Evolutionary conservation across 2,888 invertebrate genomes (phyloP).

Genomic region (Pandemis heparana): DNA sequence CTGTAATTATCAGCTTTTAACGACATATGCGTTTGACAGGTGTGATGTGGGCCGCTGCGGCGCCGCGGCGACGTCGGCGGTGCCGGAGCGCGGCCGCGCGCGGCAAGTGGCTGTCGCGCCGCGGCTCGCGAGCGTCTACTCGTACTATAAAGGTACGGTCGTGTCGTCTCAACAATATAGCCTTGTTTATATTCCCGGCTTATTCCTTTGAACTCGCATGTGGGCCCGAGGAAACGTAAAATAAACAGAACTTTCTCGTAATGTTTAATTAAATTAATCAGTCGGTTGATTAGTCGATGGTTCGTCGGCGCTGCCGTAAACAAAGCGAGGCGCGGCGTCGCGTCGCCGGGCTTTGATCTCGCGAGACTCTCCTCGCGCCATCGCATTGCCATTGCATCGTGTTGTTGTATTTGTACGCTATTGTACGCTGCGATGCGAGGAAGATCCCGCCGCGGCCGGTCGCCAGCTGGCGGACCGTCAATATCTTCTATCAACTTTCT

Average conservation of each 20-base stretch:
- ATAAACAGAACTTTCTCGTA: constrained; percentile 85
- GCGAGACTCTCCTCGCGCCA: constrained; percentile 70
- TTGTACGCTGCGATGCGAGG: constrained; percentile 11
- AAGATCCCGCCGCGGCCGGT: constrained; percentile 13
- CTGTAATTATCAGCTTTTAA: neutral
- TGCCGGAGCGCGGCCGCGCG: constrained; percentile 20
- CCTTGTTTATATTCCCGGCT: constrained; percentile 77
- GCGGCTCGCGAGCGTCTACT: constrained; percentile 50
- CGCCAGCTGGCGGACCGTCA: constrained; percentile 5
- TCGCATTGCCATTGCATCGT: constrained; percentile 49
- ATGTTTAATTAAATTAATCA: constrained; percentile 86
- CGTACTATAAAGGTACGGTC: constrained; percentile 19
- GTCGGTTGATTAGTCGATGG: constrained; percentile 85
- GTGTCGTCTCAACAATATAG: constrained; percentile 66
- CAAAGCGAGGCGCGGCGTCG: constrained; percentile 67
- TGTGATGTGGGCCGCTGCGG: neutral
- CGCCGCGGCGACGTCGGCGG: neutral
- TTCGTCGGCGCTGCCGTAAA: constrained; percentile 79
- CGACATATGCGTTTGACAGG: neutral
- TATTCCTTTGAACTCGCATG: constrained; percentile 84
- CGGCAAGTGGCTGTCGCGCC: constrained; percentile 47
- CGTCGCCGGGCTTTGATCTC: constrained; percentile 77
- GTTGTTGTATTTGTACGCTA: constrained; percentile 18
- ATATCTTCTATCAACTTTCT: neutral
- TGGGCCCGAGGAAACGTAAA: constrained; percentile 84